Evolutionary conservation across 2,113 vertebrate species (phyloP).

Genomic region (Stomatorhinus ivindoensis): DNA sequence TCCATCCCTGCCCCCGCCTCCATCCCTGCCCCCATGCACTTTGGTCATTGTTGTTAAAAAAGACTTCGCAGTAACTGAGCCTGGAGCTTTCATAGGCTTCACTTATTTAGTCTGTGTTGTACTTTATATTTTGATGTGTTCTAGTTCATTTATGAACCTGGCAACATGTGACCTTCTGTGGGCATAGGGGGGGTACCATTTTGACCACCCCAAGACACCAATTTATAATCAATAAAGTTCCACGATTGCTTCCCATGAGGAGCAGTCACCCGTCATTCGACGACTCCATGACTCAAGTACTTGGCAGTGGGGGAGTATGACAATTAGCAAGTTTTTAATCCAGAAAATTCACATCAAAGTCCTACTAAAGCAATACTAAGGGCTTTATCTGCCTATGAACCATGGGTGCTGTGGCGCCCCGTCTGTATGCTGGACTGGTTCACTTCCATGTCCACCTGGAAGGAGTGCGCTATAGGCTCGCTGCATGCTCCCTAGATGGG

Average conservation of each 20-base stretch:
- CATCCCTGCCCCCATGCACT: neutral
- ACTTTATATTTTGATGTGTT: neutral
- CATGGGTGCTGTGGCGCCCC: neutral
- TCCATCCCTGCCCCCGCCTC: too few species aligned
- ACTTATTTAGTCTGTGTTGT: neutral
- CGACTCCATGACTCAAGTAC: neutral
- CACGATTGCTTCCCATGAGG: neutral
- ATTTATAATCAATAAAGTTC: neutral
- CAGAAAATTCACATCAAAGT: slow-evolving; percentile 47
- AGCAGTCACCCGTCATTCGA: neutral
- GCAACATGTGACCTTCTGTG: neutral
- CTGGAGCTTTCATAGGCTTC: neutral
- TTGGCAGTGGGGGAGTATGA: neutral
- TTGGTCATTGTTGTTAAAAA: neutral
- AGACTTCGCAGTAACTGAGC: neutral
- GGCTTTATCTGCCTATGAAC: slow-evolving; percentile 33
- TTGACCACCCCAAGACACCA: neutral
- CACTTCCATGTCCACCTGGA: neutral
- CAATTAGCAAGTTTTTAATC: slow-evolving; percentile 22
- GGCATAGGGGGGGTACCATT: neutral
- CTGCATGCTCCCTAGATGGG: neutral
- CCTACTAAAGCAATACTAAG: slow-evolving; percentile 45
- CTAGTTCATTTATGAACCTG: neutral
- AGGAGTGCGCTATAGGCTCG: neutral
- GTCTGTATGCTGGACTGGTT: neutral